phyloP scores from a whole-genome alignment of 2,113 vertebrate species.

The Turdus rufiventris region DNA sequence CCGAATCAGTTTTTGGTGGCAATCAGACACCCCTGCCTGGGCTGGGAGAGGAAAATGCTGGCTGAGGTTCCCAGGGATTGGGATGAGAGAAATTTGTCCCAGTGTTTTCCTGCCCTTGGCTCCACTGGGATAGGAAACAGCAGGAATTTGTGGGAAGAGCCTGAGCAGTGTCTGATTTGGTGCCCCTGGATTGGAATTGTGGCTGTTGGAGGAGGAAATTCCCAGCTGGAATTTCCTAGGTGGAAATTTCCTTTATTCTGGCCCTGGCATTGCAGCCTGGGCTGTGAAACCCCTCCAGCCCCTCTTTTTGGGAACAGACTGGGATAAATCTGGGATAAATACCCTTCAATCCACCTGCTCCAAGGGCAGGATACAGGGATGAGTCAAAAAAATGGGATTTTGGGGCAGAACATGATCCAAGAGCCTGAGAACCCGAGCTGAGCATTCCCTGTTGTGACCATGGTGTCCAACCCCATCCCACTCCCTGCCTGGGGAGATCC shows the following conservation, averaged over 20 bases:
- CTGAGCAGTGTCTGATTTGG: background rate
- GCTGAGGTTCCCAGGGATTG: background rate
- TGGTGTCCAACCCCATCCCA: background rate
- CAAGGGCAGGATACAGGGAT: background rate
- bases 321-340: background rate
- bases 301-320: background rate
- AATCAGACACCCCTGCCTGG: rapidly evolving
- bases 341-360: background rate
- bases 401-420: background rate
- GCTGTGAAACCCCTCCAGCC: background rate
- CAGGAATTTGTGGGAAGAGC: background rate
- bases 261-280: rapidly evolving
- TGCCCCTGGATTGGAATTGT: background rate
- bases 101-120: background rate
- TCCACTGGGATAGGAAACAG: background rate
- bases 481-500: background rate
- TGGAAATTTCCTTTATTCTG: background rate
- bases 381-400: rapidly evolving
- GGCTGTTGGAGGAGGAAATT: background rate
- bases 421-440: background rate
- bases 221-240: background rate
- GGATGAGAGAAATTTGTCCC: background rate
- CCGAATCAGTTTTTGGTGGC: background rate
- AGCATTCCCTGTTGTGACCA: rapidly evolving
- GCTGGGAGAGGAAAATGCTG: background rate